Base-by-base conservation (phyloP, 92 coral and sea anemone genomes). In the Hydrozoanthus gracilis region DNA sequence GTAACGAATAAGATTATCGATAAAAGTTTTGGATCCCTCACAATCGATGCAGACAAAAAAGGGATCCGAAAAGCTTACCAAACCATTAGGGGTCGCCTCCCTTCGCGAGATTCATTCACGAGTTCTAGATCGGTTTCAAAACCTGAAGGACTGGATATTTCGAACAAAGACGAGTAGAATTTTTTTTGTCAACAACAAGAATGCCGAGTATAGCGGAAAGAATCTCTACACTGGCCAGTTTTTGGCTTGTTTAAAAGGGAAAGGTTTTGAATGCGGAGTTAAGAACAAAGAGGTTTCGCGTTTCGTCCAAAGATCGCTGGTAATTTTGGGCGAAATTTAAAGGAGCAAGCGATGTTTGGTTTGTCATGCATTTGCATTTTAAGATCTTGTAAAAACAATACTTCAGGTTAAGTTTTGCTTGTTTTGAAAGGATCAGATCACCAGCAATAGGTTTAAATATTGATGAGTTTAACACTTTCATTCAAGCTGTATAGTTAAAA, bases 361-460 rank as follows among this genome's bases (percentile, higher is more conserved):
- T 16, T 47, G 72, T 61, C 73, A 44, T 55, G 11, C 44, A 13
- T 48, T 12, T 47, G 46, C 45, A 48, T 65, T 67, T 17, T 64
- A 6, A 13, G 71, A 7, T 16, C 58, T 39, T 46, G 27, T 51
- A 51, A 52, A 48, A 20, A 80, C 8, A 50, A 54, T 54, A 76
- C 11, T 46, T 16, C 60, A 65, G 55, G 8, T 80, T 65, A 60
- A 65, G 48, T 8, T 65, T 79, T 9, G 52, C 55, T 80, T 80
- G 39, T 80, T 80, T 80, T 80, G 56, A 80, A 80, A 65, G 58
- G 85, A 80, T 80, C 60, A 64, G 85, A 80, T 80, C 85, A 80
- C 85, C 74, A 80, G 75, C 74, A 45, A 65, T 14, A 48, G 11
- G 66, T n/a, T 80, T 80, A 20, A 80, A 46, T 48, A 64, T 80